phyloP scores from a whole-genome alignment of 23 tunicate species.

The Styela plicata region DNA sequence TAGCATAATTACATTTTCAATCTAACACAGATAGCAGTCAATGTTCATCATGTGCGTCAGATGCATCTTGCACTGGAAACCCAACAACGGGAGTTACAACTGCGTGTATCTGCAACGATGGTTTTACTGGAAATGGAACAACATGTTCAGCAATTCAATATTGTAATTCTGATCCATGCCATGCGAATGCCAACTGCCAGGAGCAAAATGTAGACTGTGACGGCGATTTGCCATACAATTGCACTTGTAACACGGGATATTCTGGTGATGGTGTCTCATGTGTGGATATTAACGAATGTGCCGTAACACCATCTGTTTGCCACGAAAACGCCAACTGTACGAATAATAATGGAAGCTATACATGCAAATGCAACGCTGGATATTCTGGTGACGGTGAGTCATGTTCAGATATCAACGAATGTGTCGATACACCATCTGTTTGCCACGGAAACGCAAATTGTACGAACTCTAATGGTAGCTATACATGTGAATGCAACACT shows the following conservation, averaged over 20 bases:
- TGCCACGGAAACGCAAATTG: neutral
- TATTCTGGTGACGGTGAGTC: slow-evolving; percentile 19
- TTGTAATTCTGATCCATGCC: neutral
- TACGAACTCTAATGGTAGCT: neutral
- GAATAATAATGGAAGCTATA: slow-evolving; percentile 23
- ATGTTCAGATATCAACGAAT: neutral
- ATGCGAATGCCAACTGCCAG: neutral
- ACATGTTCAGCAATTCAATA: neutral
- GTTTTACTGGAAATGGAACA: neutral
- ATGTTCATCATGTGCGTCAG: neutral
- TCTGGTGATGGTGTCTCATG: slow-evolving; percentile 14
- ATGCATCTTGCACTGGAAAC: neutral
- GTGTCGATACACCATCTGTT: neutral
- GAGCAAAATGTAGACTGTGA: neutral
- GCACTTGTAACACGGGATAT: neutral
- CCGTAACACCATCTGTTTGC: slow-evolving; percentile 16
- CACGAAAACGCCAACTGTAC: slow-evolving; percentile 17
- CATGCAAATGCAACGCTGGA: slow-evolving; percentile 24
- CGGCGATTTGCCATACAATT: neutral
- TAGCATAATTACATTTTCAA: too few relatives aligned
- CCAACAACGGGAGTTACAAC: neutral
- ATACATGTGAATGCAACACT: neutral
- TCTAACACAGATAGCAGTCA: neutral
- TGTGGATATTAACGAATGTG: slow-evolving; percentile 41
- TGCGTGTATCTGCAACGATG: neutral